Percentiles rank a stretch among this genome's conserved stretches.
These are phyloP conservation scores for Pygoscelis antarcticus DNA, from an alignment of 2,113 vertebrate genomes.

Conservation along the genomic window DNA sequence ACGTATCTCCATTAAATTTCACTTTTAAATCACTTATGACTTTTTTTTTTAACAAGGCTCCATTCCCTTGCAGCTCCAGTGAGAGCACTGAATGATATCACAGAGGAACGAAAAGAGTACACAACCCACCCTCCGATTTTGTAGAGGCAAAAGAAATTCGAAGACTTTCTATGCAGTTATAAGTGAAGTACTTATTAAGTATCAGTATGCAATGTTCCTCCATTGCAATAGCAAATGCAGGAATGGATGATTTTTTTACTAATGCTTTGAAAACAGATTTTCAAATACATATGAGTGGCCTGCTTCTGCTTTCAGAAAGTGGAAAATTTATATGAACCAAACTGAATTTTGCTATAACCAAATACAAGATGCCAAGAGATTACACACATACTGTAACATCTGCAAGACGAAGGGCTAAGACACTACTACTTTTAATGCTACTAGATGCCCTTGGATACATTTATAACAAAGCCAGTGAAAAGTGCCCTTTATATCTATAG, in stretches of 20 bases:
- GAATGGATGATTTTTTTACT: neutral
- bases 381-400: neutral
- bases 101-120: neutral
- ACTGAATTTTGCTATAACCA: neutral
- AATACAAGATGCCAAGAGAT: neutral
- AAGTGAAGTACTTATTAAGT: neutral
- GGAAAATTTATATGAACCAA: neutral
- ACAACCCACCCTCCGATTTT: neutral
- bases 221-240: neutral
- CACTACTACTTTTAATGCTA: neutral
- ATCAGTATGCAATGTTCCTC: neutral
- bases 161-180: neutral
- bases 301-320: neutral
- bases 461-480: neutral
- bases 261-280: neutral
- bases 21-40: neutral
- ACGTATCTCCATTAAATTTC: neutral
- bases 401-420: neutral
- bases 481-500: neutral
- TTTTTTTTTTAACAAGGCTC: neutral
- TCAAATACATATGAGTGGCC: neutral
- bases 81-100: neutral
- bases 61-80: neutral
- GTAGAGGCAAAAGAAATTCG: neutral
- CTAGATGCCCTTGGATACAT: neutral